Evolutionary conservation across 2,888 invertebrate species (phyloP), one percentile per base, ranked within the genome.

Genomic region (Nomada fucata): DNA sequence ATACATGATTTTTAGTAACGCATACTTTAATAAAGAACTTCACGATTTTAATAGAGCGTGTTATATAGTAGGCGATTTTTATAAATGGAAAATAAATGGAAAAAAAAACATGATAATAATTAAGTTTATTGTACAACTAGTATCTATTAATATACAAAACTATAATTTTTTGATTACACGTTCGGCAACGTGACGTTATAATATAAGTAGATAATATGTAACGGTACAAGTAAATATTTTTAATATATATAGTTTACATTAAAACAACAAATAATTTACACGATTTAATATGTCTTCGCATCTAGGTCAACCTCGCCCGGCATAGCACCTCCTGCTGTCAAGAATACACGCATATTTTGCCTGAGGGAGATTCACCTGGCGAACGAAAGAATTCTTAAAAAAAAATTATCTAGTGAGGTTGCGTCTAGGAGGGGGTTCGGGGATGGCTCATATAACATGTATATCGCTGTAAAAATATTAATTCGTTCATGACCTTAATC

Each of bases 101-200:
- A 26, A 3, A 15, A 23, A 36, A 2, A 5, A 15, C 84, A 84
- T 90, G 88, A 87, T 89, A 87, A 90, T 90, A 90, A 91, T 90
- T 90, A 90, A 68, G 75, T 93, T 93, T 92, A 93, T 92, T 92
- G 76, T 92, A 93, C 91, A 92, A 82, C 89, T 92, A 92, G 88
- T 69, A 26, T 86, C 91, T 92, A 92, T 91, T 90, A 93, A 92
- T 93, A 92, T 93, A 93, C 92, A 93, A 93, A 93, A 93, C 92
- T 93, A 93, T 92, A 92, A 90, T 91, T 92, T 91, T 92, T 90
- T 92, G 90, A 92, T 93, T 92, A 92, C 91, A 92, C 91, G 86
- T 91, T 91, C 90, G 90, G 84, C 85, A 84, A 86, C 83, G 81
- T 76, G 77, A 70, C 76, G 52, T 69, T 57, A 67, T 65, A 55